Evolutionary conservation across 2,888 invertebrate genomes (phyloP).

Genomic region (Pecten maximus): DNA sequence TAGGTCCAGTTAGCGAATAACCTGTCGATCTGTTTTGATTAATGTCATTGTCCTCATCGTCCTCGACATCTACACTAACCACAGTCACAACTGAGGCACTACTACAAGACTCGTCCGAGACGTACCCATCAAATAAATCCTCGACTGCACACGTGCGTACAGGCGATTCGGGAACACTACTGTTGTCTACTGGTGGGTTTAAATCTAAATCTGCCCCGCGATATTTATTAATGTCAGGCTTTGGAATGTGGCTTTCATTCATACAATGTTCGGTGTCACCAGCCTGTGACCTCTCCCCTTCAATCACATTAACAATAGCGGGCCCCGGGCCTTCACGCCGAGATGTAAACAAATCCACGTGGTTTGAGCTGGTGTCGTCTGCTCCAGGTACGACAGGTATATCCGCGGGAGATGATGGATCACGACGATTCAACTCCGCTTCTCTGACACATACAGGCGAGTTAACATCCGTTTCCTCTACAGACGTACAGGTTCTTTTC

Average conservation of each 20-base stretch:
- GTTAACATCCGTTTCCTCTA: neutral
- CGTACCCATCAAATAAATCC: conserved; percentile 59
- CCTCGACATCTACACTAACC: conserved; percentile 63
- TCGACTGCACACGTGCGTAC: conserved; percentile 66
- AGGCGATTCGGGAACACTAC: conserved; percentile 61
- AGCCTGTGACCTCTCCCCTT: conserved; percentile 39
- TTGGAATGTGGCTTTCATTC: conserved; percentile 36
- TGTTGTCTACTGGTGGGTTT: conserved; percentile 4
- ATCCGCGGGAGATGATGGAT: conserved; percentile 13
- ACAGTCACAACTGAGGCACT: conserved; percentile 70
- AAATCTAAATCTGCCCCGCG: neutral
- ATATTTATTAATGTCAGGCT: conserved; percentile 11
- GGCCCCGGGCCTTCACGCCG: conserved; percentile 9
- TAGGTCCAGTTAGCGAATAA: neutral
- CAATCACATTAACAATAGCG: conserved; percentile 28
- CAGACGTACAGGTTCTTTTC: neutral
- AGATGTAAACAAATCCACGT: conserved; percentile 42
- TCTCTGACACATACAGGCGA: conserved; percentile 1
- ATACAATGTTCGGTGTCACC: conserved; percentile 39
- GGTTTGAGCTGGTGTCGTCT: conserved; percentile 21
- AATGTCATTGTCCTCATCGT: conserved; percentile 49
- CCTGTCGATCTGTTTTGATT: neutral
- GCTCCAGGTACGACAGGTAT: conserved; percentile 29
- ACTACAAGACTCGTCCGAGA: conserved; percentile 67
- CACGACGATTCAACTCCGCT: neutral